Evolutionary conservation across 2,797 vertebrate genomes (phyloP), one percentile per base, ranked within the genome.

Genomic region (Malurus leucopterus): DNA sequence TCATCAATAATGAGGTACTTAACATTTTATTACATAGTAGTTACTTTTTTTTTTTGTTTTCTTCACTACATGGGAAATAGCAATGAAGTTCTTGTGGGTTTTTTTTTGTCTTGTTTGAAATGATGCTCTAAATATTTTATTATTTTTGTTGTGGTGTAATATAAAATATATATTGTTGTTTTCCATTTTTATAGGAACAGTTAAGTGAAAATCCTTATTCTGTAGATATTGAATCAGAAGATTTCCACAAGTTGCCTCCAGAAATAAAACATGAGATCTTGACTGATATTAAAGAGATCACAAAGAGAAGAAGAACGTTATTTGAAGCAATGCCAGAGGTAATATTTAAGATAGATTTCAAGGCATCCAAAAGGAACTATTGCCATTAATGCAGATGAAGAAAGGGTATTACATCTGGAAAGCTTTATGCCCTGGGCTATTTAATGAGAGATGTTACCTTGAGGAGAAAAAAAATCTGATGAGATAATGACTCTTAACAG

Each of bases 191-290:
- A 58, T 82, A 99, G 99, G 98, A 98, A 62, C 97, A 98, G 53
- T 84, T 98, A 38, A 97, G 96, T 93, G 97, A 95, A 65, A 94
- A 99, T 90, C 98, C 98, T 49, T 96, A 98, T 86, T 97, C 98
- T 7, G 75, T 99, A 74, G 98, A 99, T 93, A 98, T 99, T 82
- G 99, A 99, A 92, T 99, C 99, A 2, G 98, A 99, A 89, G 98
- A 99, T 71, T 99, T 99, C 86, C 92, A 91, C 70, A 96, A 94
- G 70, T 95, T 99, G 51, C 98, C 99, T 69, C 98, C 97, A 14
- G 99, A 99, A 96, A 95, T 99, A 95, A 99, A 98, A 91, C 99
- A 99, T 4, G 99, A 99, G 92, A 98, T 99, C 51, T 96, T 99
- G 79, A 99, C 98, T 88, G 99, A 99, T 78, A 98, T 99, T 98